phyloP scores from a whole-genome alignment of 2,113 vertebrate species.

The Montifringilla adamsi region DNA sequence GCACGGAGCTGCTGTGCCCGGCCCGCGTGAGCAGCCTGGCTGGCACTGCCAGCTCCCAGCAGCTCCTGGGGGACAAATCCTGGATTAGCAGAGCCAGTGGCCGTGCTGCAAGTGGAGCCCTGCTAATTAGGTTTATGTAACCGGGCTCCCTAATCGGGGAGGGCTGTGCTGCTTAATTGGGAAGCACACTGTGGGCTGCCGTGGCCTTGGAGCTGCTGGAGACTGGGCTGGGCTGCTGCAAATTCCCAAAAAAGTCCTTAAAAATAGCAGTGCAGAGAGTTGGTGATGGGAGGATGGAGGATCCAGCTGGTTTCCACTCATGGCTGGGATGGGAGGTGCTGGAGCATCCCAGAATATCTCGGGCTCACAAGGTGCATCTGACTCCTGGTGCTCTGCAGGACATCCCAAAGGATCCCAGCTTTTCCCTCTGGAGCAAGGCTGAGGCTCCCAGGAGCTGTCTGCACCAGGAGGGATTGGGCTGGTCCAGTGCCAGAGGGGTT shows the following conservation, averaged over 20 bases:
- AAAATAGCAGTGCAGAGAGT: rapidly evolving
- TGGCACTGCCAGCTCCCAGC: constrained; percentile 29
- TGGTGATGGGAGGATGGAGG: not conserved
- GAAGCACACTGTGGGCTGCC: not conserved
- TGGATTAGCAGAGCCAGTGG: not conserved
- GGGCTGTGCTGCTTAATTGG: not conserved
- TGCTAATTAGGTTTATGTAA: constrained; percentile 63
- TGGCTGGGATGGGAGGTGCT: rapidly evolving
- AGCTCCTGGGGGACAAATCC: constrained; percentile 48
- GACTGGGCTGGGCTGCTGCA: not conserved
- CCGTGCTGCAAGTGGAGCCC: constrained; percentile 5
- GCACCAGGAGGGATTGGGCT: not conserved
- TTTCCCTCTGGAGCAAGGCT: not conserved
- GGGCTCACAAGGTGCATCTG: rapidly evolving
- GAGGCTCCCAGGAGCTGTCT: not conserved
- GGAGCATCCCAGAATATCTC: not conserved
- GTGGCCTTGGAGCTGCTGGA: not conserved
- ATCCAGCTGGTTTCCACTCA: rapidly evolving
- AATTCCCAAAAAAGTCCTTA: not conserved
- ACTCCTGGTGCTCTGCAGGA: not conserved
- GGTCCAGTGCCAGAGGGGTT: not conserved
- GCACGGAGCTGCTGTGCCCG: not conserved
- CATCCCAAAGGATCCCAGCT: not conserved
- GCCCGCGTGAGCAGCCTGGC: constrained; percentile 11
- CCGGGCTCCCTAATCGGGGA: not conserved